Conservation (phyloP, 64 coral and sea anemone species). For the Dendrophyllia cribrosa region DNA sequence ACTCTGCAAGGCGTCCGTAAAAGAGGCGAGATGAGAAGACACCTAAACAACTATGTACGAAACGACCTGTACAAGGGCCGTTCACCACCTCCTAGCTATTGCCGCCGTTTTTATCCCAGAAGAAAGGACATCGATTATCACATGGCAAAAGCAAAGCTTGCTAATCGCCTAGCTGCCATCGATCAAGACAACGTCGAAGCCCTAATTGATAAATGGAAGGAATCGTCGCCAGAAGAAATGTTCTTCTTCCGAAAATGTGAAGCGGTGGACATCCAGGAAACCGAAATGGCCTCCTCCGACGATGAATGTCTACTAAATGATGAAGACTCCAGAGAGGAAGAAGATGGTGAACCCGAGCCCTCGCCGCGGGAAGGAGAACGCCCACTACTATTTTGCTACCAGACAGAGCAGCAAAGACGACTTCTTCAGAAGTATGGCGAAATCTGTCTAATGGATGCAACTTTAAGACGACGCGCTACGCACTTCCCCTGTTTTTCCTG, state of each 20-base stretch:
- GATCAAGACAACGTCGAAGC: conserved; percentile 50
- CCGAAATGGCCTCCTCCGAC: no score
- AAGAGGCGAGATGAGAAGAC: conserved; percentile 34
- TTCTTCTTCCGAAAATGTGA: no score
- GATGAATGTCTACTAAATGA: no score
- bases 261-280: no score
- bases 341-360: no score
- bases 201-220: neutral
- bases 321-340: no score
- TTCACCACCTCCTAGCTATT: neutral
- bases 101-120: conserved; percentile 37
- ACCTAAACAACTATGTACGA: conserved; percentile 24
- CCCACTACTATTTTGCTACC: conserved; percentile 1
- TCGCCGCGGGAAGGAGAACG: no score
- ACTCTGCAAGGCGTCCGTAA: conserved; percentile 43
- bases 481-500: conserved; percentile 16
- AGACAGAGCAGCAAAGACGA: neutral
- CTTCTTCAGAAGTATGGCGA: conserved; percentile 37
- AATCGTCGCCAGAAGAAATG: no score
- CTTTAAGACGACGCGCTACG: conserved; percentile 18
- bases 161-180: conserved; percentile 16
- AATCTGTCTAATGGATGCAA: conserved; percentile 42
- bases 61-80: conserved; percentile 23
- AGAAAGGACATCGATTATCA: conserved; percentile 36
- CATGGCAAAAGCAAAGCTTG: conserved; percentile 11